Base-by-base conservation (phyloP, 2,113 vertebrate species). In the Pheucticus melanocephalus region DNA sequence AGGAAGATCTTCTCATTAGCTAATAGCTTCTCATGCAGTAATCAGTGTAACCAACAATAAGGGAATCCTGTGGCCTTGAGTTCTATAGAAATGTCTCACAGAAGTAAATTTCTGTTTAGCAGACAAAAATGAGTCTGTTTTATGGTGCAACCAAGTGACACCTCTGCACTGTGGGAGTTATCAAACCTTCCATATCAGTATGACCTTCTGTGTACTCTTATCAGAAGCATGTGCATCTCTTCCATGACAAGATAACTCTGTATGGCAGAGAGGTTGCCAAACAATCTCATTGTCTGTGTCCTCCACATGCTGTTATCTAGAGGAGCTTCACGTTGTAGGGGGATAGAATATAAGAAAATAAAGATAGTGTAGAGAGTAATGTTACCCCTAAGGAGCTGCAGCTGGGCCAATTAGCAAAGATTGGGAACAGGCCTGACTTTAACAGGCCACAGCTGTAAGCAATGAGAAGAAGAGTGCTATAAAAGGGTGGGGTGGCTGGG, bases 21-120 rank as follows among this genome's bases (percentile, higher is more conserved):
- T 82, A 93, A 83, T 86, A 91, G 70, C 47, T 95, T 95, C 81
- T 94, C 31, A 37, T 76, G 33, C 81, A 84, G n/a, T 39, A 83
- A 71, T 40, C 17, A 5, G 40, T 73, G 42, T 77, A 82, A 78
- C 63, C 59, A 68, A 22, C 2, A 19, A 18, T 31, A 66, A 30
- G 28, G 75, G 31, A 91, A 85, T 73, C 78, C 53, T 76, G 51
- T 85, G 53, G 18, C n/a, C 47, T 48, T 82, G 79, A 47, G 28
- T 56, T 56, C 42, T 82, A 11, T 18, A 72, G 44, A 86, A 57
- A 76, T 53, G 17, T 90, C 44, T 82, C 45, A 60, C 27, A 54
- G 50, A 78, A 79, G 15, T 37, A 44, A 47, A 78, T 86, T 66
- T 37, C n/a, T 72, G 23, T 37, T 18, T 79, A 92, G 82, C 61